Evolutionary conservation across 2,113 vertebrate genomes (phyloP), one percentile per base, ranked within the genome.

Genomic region (Ancistrus triradiatus): DNA sequence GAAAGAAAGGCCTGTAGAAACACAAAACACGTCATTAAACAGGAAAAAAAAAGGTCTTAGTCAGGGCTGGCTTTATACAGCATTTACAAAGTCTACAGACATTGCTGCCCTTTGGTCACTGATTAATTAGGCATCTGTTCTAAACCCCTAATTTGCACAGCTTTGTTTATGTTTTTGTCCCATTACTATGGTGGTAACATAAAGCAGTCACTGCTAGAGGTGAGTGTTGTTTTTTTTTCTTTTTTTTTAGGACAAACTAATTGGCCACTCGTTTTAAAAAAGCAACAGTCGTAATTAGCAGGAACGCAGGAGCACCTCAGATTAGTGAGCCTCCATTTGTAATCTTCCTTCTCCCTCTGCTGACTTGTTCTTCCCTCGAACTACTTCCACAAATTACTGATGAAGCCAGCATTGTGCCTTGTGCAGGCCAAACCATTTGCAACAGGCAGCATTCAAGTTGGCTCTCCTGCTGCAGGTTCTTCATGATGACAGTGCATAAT

Each of bases 91-190:
- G 22, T 62, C 49, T 38, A 17, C 22, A 62, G 38, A 61, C 51
- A 33, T 15, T 15, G 33, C 46, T 47, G 43, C 44, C 51, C 46
- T 40, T 57, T 57, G 43, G 67, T 33, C 43, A 42, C 17, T 43
- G 40, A 40, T 63, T 51, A 58, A 66, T 66, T 66, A 66, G 53
- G 35, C 53, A 58, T 59, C 53, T 46, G 42, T 58, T 66, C 28
- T 15, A 48, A 40, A 21, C 6, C 33, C n/a, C 11, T 49, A 58
- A 57, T 57, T 49, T 70, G 51, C 11, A n/a, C 22, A 31, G 40
- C 13, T 44, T 63, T 40, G 6, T 69, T 59, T 63, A 4, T 68
- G 60, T 44, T 17, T 55, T 61, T 35, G 6, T 6, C 35, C 25
- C 22, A 47, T 35, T 48, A 10, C 33, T 38, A 37, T 18, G 21